phyloP scores from a whole-genome alignment of 2,113 vertebrate species.

The Ranitomeya imitator region DNA sequence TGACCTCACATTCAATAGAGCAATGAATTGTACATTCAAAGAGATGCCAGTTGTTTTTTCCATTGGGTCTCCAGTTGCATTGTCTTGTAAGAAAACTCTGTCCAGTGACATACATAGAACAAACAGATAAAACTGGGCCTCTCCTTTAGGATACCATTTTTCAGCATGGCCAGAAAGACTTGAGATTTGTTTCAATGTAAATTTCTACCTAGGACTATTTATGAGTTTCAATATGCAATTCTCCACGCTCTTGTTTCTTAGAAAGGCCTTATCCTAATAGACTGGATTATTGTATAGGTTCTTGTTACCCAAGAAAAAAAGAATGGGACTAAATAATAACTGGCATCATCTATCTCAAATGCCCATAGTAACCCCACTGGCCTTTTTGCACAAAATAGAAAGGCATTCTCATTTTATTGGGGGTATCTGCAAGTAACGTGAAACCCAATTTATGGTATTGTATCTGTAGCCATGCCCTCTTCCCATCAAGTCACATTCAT shows the following conservation, averaged over 20 bases:
- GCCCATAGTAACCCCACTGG: background rate
- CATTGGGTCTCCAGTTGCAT: constrained; percentile 56
- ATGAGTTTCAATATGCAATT: background rate
- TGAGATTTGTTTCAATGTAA: no score
- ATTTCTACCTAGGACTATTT: no score
- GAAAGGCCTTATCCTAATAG: background rate
- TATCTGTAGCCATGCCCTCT: no score
- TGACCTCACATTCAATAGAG: constrained; percentile 48
- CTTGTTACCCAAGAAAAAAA: background rate
- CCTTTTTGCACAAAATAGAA: background rate
- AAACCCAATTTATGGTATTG: no score
- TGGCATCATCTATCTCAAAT: no score
- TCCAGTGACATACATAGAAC: background rate
- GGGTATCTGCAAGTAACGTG: no score
- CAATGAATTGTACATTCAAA: constrained; percentile 38
- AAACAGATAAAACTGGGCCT: constrained; percentile 50
- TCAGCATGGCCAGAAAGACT: no score
- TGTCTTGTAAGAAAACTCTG: constrained; percentile 52
- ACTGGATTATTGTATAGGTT: background rate
- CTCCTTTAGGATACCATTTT: no score
- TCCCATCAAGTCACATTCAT: no score
- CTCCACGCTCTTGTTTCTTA: background rate
- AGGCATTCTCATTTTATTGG: background rate
- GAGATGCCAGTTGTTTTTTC: constrained; percentile 62
- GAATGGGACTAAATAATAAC: no score